Base-by-base conservation (phyloP, 1,140 invertebrate species). In the Trachymyrmex septentrionalis region DNA sequence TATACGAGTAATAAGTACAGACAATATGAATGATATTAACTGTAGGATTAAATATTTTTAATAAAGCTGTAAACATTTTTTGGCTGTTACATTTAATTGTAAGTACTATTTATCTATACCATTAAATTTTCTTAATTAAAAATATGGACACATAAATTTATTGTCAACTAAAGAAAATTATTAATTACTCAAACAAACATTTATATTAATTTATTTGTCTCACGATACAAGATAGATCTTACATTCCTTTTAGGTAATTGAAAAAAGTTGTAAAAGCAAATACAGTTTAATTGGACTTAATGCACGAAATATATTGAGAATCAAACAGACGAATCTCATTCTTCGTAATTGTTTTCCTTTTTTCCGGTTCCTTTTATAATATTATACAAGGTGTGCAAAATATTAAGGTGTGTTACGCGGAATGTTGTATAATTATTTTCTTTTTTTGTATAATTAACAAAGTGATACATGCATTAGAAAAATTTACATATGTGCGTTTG, bases 261-360 rank as follows among this genome's bases (percentile, higher is more conserved):
- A 90, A 92, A 92, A 92, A 92, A 89, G 85, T 92, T 91, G 89
- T 85, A 90, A 86, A 92, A 92, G 90, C 87, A 93, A 92, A 92
- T 89, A 92, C 76, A 92, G 86, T 92, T 92, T 87, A 87, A 87
- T 92, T 86, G 86, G 86, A 91, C 90, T 92, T 89, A 88, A 92
- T 92, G 92, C 89, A 92, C 85, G 85, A 91, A 81, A 91, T 85
- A 90, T 88, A 82, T 86, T 86, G 84, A 89, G 80, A 64, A 87
- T 88, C 77, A 69, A 84, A 91, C 76, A 91, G 75, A 90, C 59
- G 78, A 86, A 71, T 73, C 82, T 89, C 86, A n/a, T n/a, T 77
- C 64, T 55, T 87, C 57, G n/a, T 86, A 57, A 57, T 86, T 64
- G 21, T 30, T 82, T 48, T 59, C 27, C 55, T 61, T 69, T 48